Evolutionary conservation across 2,113 vertebrate species (phyloP), one percentile per base, ranked within the genome.

Genomic region (Vidua macroura): DNA sequence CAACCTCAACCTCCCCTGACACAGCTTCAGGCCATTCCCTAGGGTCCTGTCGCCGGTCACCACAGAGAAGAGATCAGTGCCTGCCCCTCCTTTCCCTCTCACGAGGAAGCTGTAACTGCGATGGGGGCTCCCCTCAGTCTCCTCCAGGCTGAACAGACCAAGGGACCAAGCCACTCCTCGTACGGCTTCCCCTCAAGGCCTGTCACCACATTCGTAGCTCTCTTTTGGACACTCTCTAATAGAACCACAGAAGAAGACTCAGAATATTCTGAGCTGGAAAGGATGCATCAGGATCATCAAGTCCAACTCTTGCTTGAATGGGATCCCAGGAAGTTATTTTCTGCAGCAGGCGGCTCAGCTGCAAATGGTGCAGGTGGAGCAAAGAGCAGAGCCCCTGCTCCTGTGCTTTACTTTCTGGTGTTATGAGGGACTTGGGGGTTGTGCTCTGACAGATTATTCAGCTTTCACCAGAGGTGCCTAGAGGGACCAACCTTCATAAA

Each of bases 41-140:
- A 2, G 18, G 15, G 10, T 33, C 6, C 44, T 67, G 59, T 44
- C 77, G 5, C 15, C 13, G 23, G n/a, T 24, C 56, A 74, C 22
- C 51, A 4, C 18, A 52, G 6, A 5, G 76, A 5, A 51, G 37
- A 33, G 15, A 28, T 52, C 23, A 1, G 33, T 39, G 60, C 13
- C 44, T 60, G 44, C 8, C 10, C 5, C 19, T 23, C 4, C 4
- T 13, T 1, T 43, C 30, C 15, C 46, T 33, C 28, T 52, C 37
- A 5, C 0, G 3, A 23, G 21, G 43, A 51, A 27, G 31, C 0
- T 43, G 43, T 23, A 1, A 1, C 11, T 37, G 60, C 44, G 2
- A 0, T 15, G 77, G 5, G 22, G 15, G 13, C 12, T 66, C 59
- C 31, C 12, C 60, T 51, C 60, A 7, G 22, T 7, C 33, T 33